Base-by-base conservation (phyloP, 2,113 vertebrate genomes). In the Oreochromis tanganicae region DNA sequence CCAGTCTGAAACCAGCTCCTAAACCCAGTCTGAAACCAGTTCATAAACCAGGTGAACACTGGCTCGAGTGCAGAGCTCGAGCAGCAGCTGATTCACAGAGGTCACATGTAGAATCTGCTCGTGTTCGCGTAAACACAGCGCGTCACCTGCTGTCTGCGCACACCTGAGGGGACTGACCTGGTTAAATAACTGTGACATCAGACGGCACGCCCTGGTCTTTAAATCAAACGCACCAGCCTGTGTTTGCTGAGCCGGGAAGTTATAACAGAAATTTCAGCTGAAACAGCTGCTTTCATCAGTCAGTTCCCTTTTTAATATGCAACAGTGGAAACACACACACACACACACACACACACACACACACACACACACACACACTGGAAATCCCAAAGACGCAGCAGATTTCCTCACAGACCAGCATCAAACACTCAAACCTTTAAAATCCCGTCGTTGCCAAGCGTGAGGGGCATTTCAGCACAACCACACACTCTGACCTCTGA, bases 291-390 rank as follows among this genome's bases (percentile, higher is more conserved):
- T 92, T 91, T 93, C 88, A 89, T 81, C 85, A 52, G 56, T 16
- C 17, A 85, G 91, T 94, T 94, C 92, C 88, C 12, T 38, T 85
- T 81, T 24, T 48, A 21, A 29, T 54, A 68, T 61, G 88, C 56
- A 92, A 88, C 80, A 90, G 43, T 88, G 86, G 88, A 88, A 85
- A 85, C 21, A 2, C 16, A 3, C 71, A 34, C 43, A 36, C 14
- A 1, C 3, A 10, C 66, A 21, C 32, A 57, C 1, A 24, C 41
- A 83, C 2, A 5, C 19, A 52, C 1, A n/a, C 41, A 78, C 4
- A 8, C 21, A 54, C 2, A 61, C 50, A 66, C 3, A 3, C n/a
- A n/a, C n/a, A 36, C 54, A 84, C 5, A 6, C 43, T n/a, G 86
- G 83, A 92, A 90, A 84, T 17, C 75, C 81, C 86, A 34, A 34